Evolutionary conservation across 2,888 invertebrate genomes (phyloP), one percentile per base, ranked within the genome.

Genomic region (Cremastinae sp.): DNA sequence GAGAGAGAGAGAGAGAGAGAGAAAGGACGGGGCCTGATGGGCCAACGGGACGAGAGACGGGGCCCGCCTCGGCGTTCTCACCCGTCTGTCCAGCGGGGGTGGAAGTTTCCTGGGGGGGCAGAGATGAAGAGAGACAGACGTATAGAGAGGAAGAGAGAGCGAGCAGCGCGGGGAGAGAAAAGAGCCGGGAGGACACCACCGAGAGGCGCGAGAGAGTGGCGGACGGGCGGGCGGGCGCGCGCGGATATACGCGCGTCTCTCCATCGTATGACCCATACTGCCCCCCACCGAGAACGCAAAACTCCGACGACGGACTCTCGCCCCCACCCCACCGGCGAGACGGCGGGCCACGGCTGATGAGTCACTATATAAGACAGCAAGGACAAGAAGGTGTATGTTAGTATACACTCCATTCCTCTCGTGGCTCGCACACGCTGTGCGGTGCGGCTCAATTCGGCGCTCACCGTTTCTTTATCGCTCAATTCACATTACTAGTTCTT

Each of bases 281-380:
- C 61, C 75, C 73, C 77, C 78, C 80, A 77, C 78, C 76, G 77
- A 70, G 65, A 64, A 61, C 51, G 70, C 70, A 70, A 70, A 70
- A 70, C 70, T 70, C 70, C 49, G 45, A 59, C 64, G 64, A 45
- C 72, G 73, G 61, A 66, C 74, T 78, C 74, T 73, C 78, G 65
- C 69, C 79, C 78, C 80, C 79, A 78, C 80, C 72, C 81, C 65
- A 74, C 70, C 49, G 61, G 59, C 68, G 70, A 69, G 69, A 80
- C 78, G 81, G 51, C 82, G 82, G 83, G 79, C 83, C 81, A 82
- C 84, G 83, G 86, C 87, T 86, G 87, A 89, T 89, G 89, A 89
- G 86, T 87, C 87, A 89, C 87, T 89, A 90, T 90, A 90, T 88
- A 90, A 89, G 89, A 87, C 88, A 85, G 89, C 88, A 90, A 90